Evolutionary conservation across 2,888 invertebrate genomes (phyloP).

Genomic region (Epirrhoe alternata): DNA sequence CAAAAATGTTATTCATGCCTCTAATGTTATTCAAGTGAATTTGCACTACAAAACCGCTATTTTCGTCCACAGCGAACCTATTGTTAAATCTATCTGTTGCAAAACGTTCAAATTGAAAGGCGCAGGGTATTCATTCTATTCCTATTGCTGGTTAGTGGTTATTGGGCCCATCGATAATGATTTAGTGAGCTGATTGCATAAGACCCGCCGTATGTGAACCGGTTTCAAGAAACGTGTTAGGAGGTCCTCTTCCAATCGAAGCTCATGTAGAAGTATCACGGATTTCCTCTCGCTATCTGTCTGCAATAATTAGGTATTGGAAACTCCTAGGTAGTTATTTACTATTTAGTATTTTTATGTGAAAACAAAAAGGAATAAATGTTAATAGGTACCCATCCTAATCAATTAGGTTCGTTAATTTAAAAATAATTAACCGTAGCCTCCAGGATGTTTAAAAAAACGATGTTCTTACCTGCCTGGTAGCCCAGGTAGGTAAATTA

Average conservation of each 20-base stretch:
- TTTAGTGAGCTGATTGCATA: constrained; percentile 74
- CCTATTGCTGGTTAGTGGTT: constrained; percentile 18
- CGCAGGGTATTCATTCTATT: constrained; percentile 9
- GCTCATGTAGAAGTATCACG: constrained; percentile 36
- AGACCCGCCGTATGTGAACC: constrained; percentile 74
- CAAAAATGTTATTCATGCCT: constrained; percentile 4
- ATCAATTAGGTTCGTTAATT: neutral
- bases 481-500: too few relatives aligned
- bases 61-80: constrained; percentile 14
- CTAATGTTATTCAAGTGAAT: constrained; percentile 13
- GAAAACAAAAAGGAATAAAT: neutral
- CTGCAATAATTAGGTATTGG: constrained; percentile 5
- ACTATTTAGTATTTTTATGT: neutral
- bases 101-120: constrained; percentile 15
- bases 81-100: constrained; percentile 9
- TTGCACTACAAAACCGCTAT: constrained; percentile 25
- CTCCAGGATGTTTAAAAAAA: too few relatives aligned
- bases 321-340: too few relatives aligned
- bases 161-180: constrained; percentile 53
- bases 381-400: neutral
- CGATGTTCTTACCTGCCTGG: too few relatives aligned
- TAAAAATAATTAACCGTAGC: too few relatives aligned
- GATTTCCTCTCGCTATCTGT: constrained; percentile 35
- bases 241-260: constrained; percentile 68
- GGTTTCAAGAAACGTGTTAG: constrained; percentile 83